These are phyloP conservation scores for Pluvianellus socialis DNA, from an alignment of 2,113 vertebrate species.

Conservation along the genomic window DNA sequence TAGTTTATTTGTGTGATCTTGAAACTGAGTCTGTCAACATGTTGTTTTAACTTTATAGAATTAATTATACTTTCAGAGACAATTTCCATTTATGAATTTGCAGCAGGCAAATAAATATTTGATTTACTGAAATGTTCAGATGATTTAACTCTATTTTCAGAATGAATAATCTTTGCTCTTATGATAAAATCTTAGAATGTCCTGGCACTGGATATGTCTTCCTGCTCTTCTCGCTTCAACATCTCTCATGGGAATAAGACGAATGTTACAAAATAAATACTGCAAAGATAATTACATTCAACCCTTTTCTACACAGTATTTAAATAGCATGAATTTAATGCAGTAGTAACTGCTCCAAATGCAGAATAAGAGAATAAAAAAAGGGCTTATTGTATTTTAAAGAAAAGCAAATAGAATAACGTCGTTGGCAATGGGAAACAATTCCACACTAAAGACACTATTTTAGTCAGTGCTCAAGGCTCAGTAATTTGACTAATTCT, in stretches of 20 bases:
- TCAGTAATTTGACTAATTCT: neutral
- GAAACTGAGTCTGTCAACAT: neutral
- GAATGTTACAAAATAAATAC: neutral
- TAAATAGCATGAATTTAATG: neutral
- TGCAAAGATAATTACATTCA: neutral
- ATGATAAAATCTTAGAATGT: neutral
- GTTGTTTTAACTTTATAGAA: neutral
- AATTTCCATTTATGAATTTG: neutral
- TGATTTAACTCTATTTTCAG: neutral
- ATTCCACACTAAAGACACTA: neutral
- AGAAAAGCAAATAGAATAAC: neutral
- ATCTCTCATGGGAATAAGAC: neutral
- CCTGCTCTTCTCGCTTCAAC: neutral
- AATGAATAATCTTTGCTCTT: neutral
- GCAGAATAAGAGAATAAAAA: neutral
- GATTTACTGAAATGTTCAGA: neutral
- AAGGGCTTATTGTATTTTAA: neutral
- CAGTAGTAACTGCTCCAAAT: neutral
- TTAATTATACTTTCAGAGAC: neutral
- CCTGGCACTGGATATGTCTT: neutral
- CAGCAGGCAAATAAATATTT: slow-evolving; percentile 25
- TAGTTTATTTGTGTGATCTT: neutral
- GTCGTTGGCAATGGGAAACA: neutral
- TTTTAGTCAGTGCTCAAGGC: neutral
- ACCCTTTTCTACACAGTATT: neutral